A percentile compares a stretch with the other conserved stretches of the same genome.
Conservation (phyloP, 2,888 invertebrate genomes). For the Parnassius glacialis region DNA sequence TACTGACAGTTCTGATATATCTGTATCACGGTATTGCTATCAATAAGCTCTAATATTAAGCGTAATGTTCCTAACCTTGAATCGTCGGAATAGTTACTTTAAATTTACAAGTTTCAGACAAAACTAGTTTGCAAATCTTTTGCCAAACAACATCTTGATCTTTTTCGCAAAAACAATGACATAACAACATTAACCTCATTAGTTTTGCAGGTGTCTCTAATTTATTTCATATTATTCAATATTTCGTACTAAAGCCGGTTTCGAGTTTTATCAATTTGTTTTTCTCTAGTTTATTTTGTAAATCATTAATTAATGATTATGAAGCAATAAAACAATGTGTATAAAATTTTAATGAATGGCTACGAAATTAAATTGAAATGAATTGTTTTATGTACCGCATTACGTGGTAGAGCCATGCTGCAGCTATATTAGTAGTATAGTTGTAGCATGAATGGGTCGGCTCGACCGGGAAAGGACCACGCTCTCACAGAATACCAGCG, state of each 20-base stretch:
- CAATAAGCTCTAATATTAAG: slow-evolving; percentile 29
- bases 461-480: too few species aligned
- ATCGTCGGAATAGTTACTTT: slow-evolving; percentile 34
- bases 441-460: too few species aligned
- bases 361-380: too few species aligned
- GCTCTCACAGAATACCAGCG: too few species aligned
- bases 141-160: neutral
- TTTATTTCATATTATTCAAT: slow-evolving; percentile 53
- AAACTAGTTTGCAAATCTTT: slow-evolving; percentile 38
- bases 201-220: slow-evolving; percentile 58
- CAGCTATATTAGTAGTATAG: too few species aligned
- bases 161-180: slow-evolving; percentile 39
- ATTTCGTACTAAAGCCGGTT: slow-evolving; percentile 18
- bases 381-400: too few species aligned
- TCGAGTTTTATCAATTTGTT: slow-evolving; percentile 29
- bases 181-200: slow-evolving; percentile 42
- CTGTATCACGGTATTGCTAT: too few species aligned
- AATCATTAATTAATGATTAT: slow-evolving; percentile 27
- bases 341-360: neutral
- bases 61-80: slow-evolving; percentile 55
- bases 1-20: too few species aligned
- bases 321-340: slow-evolving; percentile 15
- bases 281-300: slow-evolving; percentile 26
- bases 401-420: too few species aligned
- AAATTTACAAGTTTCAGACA: slow-evolving; percentile 41